These are phyloP conservation scores for Megalops cyprinoides DNA, from an alignment of 2,797 vertebrate genomes.

Conservation along the genomic window DNA sequence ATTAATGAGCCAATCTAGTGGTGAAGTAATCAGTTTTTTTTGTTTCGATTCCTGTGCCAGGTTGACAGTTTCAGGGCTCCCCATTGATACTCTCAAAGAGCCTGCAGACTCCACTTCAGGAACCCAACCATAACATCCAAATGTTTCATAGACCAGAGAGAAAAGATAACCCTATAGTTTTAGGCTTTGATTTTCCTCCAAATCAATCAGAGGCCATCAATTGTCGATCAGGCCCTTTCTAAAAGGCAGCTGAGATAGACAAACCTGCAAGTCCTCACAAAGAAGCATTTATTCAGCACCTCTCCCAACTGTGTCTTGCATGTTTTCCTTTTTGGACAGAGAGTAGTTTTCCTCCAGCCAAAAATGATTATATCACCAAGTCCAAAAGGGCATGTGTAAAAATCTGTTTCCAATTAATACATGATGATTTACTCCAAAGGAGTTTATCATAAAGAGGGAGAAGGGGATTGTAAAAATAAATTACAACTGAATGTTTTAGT, in stretches of 20 bases:
- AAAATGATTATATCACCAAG: constrained; percentile 60
- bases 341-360: constrained; percentile 58
- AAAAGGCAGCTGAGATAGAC: constrained; percentile 18
- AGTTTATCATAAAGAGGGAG: constrained; percentile 50
- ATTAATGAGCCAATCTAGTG: constrained; percentile 68
- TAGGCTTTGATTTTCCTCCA: constrained; percentile 39
- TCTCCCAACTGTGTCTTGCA: constrained; percentile 56
- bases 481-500: constrained; percentile 37
- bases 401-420: constrained; percentile 73
- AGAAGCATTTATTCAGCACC: constrained; percentile 37
- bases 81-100: constrained; percentile 58
- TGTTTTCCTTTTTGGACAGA: constrained; percentile 65
- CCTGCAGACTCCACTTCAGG: constrained; percentile 56
- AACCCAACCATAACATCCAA: constrained; percentile 59
- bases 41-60: constrained; percentile 61
- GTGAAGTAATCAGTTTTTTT: constrained; percentile 65
- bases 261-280: constrained; percentile 21
- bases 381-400: constrained; percentile 52
- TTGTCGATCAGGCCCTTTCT: constrained; percentile 23
- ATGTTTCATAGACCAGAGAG: constrained; percentile 60
- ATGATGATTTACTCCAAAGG: constrained; percentile 57
- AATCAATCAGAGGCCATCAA: constrained; percentile 26
- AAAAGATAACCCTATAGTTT: constrained; percentile 64
- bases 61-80: constrained; percentile 60
- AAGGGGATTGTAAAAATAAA: constrained; percentile 51